Evolutionary conservation across 2,113 vertebrate genomes (phyloP).

Genomic region (Burhinus oedicnemus): DNA sequence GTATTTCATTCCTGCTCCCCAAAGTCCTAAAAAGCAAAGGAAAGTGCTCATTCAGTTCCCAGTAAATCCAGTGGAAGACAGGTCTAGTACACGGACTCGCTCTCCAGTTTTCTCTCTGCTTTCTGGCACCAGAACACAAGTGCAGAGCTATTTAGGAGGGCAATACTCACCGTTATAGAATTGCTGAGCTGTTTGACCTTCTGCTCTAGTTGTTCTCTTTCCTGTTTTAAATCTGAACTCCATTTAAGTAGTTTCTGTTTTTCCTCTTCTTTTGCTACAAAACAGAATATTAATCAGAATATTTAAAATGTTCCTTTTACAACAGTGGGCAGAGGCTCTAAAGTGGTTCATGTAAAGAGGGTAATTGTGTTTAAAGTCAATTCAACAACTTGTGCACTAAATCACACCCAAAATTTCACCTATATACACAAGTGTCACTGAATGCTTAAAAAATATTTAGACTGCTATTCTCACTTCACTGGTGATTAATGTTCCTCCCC

Average conservation of each 20-base stretch:
- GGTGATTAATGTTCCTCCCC: neutral
- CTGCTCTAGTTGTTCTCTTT: constrained; percentile 95
- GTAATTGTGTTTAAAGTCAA: neutral
- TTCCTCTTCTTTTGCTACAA: constrained; percentile 96
- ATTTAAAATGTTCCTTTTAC: neutral
- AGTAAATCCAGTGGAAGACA: neutral
- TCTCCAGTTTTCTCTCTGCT: neutral
- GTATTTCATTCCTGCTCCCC: neutral
- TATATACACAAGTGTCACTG: neutral
- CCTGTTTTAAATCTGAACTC: constrained; percentile 95
- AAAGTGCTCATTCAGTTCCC: neutral
- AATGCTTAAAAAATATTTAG: neutral
- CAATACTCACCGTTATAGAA: constrained; percentile 90
- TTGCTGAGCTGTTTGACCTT: constrained; percentile 96
- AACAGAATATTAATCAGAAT: neutral
- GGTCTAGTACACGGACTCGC: neutral
- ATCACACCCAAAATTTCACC: neutral
- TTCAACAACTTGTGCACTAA: neutral
- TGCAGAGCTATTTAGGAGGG: neutral
- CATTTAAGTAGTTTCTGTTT: constrained; percentile 98
- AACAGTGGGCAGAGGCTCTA: neutral
- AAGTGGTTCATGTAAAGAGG: neutral
- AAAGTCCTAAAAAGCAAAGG: neutral
- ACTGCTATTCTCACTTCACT: neutral
- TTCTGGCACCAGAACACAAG: neutral